Percentiles rank a stretch among this genome's conserved stretches.
Conservation (phyloP, 2,888 invertebrate species). For the Onchidella celtica region DNA sequence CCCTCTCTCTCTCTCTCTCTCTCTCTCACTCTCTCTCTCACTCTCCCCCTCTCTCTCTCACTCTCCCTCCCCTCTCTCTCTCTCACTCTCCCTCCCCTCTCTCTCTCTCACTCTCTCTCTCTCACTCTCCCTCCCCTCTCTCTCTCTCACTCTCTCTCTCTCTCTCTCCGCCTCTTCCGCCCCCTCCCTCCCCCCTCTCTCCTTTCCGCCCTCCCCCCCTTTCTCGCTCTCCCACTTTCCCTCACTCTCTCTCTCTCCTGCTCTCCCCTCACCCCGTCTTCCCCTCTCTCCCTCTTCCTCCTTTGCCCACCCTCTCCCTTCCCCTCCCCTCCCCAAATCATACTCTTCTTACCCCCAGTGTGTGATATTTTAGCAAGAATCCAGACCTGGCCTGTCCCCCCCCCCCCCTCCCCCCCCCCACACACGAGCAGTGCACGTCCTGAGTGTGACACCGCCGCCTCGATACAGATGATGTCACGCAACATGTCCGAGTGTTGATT, state of each 20-base stretch:
- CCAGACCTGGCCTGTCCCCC: not conserved
- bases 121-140: not conserved
- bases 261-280: not conserved
- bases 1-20: constrained; percentile 7
- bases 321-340: not conserved
- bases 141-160: too few relatives aligned
- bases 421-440: not conserved
- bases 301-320: not conserved
- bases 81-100: constrained; percentile 10
- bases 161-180: too few relatives aligned
- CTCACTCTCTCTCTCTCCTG: too few relatives aligned
- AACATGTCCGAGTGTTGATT: too few relatives aligned
- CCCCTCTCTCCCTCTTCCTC: not conserved
- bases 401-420: constrained; percentile 3
- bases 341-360: not conserved
- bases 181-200: too few relatives aligned
- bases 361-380: not conserved
- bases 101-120: not conserved
- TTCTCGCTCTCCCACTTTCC: too few relatives aligned
- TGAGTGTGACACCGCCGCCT: too few relatives aligned
- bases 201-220: not conserved
- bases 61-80: not conserved
- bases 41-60: not conserved
- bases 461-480: too few relatives aligned
- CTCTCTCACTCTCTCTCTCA: constrained; percentile 3